These are phyloP conservation scores for Megalops cyprinoides DNA, from an alignment of 2,797 vertebrate species.

Conservation along the genomic window DNA sequence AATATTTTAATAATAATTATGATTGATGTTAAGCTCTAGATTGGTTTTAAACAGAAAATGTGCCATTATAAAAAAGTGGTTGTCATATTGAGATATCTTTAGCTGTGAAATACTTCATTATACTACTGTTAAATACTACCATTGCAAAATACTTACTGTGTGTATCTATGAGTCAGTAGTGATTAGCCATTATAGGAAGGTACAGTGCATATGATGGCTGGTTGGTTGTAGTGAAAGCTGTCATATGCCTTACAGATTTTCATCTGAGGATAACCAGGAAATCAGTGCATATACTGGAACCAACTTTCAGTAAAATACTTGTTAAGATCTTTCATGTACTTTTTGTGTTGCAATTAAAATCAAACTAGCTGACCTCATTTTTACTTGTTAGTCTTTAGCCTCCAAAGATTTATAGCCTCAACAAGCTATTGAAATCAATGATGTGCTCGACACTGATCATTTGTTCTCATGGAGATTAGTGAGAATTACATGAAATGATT, in stretches of 20 bases:
- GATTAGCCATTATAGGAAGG: too few relatives aligned
- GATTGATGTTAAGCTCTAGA: not conserved
- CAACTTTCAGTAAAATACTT: not conserved
- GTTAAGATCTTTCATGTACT: not conserved
- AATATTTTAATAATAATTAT: not conserved
- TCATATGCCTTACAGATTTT: too few relatives aligned
- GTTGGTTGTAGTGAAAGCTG: too few relatives aligned
- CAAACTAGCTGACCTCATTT: too few relatives aligned
- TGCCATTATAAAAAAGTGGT: too few relatives aligned
- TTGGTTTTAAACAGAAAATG: not conserved
- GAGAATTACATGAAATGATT: slow-evolving; percentile 14
- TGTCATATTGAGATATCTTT: too few relatives aligned
- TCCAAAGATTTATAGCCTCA: not conserved
- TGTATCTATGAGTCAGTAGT: too few relatives aligned
- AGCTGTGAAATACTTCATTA: too few relatives aligned
- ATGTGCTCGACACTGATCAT: not conserved
- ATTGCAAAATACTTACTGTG: too few relatives aligned
- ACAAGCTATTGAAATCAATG: slow-evolving; percentile 1
- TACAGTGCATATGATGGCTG: too few relatives aligned
- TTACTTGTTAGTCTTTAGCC: not conserved
- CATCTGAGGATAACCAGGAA: too few relatives aligned
- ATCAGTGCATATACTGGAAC: not conserved
- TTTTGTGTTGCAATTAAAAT: not conserved
- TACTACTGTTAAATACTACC: too few relatives aligned
- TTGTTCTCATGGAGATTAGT: slow-evolving; percentile 4